phyloP scores from a whole-genome alignment of 2,888 invertebrate genomes.

The Dasysyrphus albostriatus region DNA sequence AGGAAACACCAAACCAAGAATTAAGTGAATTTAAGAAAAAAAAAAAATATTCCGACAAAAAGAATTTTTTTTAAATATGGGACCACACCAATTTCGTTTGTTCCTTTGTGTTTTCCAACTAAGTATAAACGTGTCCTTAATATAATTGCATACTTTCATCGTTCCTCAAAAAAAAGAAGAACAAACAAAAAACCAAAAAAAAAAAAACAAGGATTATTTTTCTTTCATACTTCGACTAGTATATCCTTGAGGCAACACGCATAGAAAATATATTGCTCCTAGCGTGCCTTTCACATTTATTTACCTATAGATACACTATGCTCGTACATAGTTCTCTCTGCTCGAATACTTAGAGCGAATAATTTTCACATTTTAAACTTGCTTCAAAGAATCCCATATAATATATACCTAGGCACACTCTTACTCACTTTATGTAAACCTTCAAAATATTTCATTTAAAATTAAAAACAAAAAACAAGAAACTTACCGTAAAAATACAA shows the following conservation, averaged over 20 bases:
- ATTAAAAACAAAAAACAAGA: neutral
- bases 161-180: neutral
- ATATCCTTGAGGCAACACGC: slow-evolving; percentile 34
- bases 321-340: neutral
- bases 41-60: slow-evolving; percentile 3
- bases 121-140: neutral
- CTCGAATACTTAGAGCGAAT: slow-evolving; percentile 54
- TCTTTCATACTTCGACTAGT: neutral
- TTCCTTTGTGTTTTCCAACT: slow-evolving; percentile 21
- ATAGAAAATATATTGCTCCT: slow-evolving; percentile 18
- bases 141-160: slow-evolving; percentile 12
- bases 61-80: neutral
- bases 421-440: neutral
- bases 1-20: neutral
- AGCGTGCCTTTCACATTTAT: slow-evolving; percentile 2
- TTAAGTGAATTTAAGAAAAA: neutral
- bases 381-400: slow-evolving; percentile 14
- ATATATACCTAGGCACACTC: neutral
- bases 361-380: slow-evolving; percentile 57
- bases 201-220: neutral
- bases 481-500: slow-evolving; percentile 37
- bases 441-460: slow-evolving; percentile 5
- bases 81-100: slow-evolving; percentile 11
- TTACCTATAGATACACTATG: neutral
- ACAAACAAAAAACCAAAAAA: slow-evolving; percentile 6